These are phyloP conservation scores for Belgica antarctica DNA, from an alignment of 2,888 invertebrate genomes.

Conservation along the genomic window DNA sequence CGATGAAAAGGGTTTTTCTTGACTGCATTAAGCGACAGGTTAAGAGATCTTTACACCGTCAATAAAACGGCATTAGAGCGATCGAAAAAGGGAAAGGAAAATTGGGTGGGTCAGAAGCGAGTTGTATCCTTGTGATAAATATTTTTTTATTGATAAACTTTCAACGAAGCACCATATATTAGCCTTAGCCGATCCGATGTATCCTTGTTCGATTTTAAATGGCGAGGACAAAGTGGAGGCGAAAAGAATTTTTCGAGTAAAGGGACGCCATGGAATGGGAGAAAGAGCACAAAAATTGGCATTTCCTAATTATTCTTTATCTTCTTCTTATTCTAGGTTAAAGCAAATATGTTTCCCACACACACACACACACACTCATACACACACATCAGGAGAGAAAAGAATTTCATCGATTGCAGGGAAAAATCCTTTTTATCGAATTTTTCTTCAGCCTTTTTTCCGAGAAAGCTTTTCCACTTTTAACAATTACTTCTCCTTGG, in stretches of 20 bases:
- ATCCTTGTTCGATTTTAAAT: not conserved
- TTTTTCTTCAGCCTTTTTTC: slow-evolving; percentile 16
- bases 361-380: slow-evolving; percentile 23
- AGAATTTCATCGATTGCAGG: slow-evolving; percentile 42
- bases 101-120: slow-evolving; percentile 26
- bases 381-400: slow-evolving; percentile 20
- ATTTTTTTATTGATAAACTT: slow-evolving; percentile 16
- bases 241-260: not conserved
- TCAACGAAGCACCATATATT: not conserved
- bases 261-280: not conserved
- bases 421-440: slow-evolving; percentile 26
- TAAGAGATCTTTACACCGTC: not conserved
- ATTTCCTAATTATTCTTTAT: slow-evolving; percentile 42
- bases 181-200: not conserved
- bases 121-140: slow-evolving; percentile 13
- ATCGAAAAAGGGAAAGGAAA: slow-evolving; percentile 12
- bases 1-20: no score
- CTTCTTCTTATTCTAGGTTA: slow-evolving; percentile 43
- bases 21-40: slow-evolving; percentile 11
- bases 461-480: slow-evolving; percentile 20
- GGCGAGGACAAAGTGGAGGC: slow-evolving; percentile 2
- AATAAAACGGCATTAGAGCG: slow-evolving; percentile 16
- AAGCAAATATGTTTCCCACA: slow-evolving; percentile 38
- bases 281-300: slow-evolving; percentile 37
- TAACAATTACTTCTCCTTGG: slow-evolving; percentile 6